Evolutionary conservation across 2,113 vertebrate species (phyloP), one percentile per base, ranked within the genome.

Genomic region (Perognathus longimembris): DNA sequence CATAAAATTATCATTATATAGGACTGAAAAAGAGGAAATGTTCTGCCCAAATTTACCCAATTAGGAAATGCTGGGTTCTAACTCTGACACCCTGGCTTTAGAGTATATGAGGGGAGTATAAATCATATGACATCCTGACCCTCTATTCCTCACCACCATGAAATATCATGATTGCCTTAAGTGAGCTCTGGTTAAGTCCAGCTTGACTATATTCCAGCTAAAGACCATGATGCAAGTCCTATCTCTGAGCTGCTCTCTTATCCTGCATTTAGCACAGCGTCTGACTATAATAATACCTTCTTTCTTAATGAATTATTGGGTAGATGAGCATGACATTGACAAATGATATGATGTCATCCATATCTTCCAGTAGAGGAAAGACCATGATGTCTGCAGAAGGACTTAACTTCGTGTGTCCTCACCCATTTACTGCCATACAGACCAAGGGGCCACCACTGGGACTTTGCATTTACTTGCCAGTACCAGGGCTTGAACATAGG

Each of bases 131-230:
- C 45, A 22, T 54, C 50, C 38, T 38, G 34, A 69, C 9, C 5
- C 20, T 57, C 61, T 34, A 24, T 1, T 45, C 42, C 32, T 59
- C 14, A n/a, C 4, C 0, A 61, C 14, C 7, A 0, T 28, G 63
- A 63, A 45, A 57, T 6, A 21, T 45, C 9, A 28, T 40, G 63
- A 45, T 0, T 17, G 3, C 12, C 75, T 63, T 45, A 12, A 26
- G 63, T 54, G 11, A 66, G 69, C 36, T 59, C 38, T 32, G 45
- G 28, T 59, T 12, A 59, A 59, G 34, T 66, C 32, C 75, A 21
- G 34, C 11, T 57, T 73, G 71, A 34, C n/a, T 22, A 36, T 30
- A n/a, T 66, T 79, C 18, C 66, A 94, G 61, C 8, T 54, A 1
- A 34, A 78, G 71, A 40, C 8, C 18, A 17, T 1, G 2, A 18